Evolutionary conservation across 2,888 invertebrate species (phyloP), one percentile per base, ranked within the genome.

Genomic region (Tinea pellionella): DNA sequence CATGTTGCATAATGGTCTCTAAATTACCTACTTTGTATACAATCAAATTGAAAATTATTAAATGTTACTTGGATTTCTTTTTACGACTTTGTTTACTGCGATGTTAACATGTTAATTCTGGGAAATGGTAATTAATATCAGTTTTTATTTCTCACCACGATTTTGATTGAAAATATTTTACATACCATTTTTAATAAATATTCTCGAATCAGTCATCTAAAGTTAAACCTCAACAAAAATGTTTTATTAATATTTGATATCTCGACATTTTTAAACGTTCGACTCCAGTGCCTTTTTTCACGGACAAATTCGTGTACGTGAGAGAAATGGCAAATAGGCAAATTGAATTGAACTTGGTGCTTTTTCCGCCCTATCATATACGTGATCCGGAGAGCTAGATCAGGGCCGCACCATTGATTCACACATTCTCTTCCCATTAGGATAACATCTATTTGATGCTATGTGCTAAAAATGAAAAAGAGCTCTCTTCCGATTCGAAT

Each of bases 301-400:
- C 57, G 57, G 30, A 57, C 57, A 57, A 57, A 57, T 57, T 57
- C 57, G 16, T 15, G 30, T 30, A 57, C 57, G 57, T 32, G 57
- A 57, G 6, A n/a, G 32, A 19, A 57, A 57, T 57, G 32, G 15
- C 32, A 32, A 32, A 15, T 57, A 19, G 32, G 19, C 2, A 53
- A 57, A 57, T 57, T 57, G 57, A 57, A 57, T 57, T 57, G 57
- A 57, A 57, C 57, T 53, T 24, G 53, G 53, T 18, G 53, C 24
- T 24, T 53, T 53, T 53, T 24, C 53, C 24, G 12, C 24, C 53
- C 53, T 53, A 53, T 53, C 53, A 24, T 18, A 24, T 53, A 53
- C 53, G 53, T 53, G 53, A 47, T 47, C 47, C 24, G 53, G 53
- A n/a, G 53, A 53, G 53, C 53, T 18, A 18, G 53, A 19, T 53